Evolutionary conservation across 2,797 vertebrate genomes (phyloP).

Genomic region (Ambastaia sidthimunki): DNA sequence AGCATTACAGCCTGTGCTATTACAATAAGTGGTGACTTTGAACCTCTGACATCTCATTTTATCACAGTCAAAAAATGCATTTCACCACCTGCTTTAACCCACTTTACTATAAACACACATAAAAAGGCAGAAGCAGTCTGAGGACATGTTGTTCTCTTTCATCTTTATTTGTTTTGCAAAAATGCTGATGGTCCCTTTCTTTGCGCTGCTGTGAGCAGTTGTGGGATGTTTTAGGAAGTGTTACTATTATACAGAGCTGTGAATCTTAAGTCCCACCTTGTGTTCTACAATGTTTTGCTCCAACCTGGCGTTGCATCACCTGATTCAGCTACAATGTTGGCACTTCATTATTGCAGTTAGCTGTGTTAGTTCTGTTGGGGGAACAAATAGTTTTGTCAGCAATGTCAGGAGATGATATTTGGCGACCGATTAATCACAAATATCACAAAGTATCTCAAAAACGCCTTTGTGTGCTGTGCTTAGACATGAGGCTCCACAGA

Average conservation of each 20-base stretch:
- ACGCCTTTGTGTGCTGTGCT: background rate
- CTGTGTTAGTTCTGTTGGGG: background rate
- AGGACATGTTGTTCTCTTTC: background rate
- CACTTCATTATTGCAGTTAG: constrained; percentile 30
- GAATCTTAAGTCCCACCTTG: constrained; percentile 5
- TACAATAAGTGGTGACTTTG: background rate
- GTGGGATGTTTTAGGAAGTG: background rate
- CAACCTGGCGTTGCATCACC: constrained; percentile 10
- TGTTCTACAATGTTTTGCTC: constrained; percentile 15
- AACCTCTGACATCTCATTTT: background rate
- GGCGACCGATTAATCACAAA: constrained; percentile 24
- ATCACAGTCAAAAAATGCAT: background rate
- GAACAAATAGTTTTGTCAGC: constrained; percentile 27
- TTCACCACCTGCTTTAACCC: background rate
- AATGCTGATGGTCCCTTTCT: constrained; percentile 75
- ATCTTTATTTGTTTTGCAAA: constrained; percentile 72
- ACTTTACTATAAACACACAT: too few relatives aligned
- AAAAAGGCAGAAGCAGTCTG: background rate
- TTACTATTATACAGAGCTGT: constrained; percentile 1
- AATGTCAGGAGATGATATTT: constrained; percentile 53
- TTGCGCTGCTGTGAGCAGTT: constrained; percentile 54
- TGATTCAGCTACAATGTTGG: constrained; percentile 16
- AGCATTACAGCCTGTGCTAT: background rate
- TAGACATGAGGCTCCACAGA: constrained; percentile 30
- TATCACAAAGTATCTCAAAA: constrained; percentile 51